Evolutionary conservation across 2,888 invertebrate genomes (phyloP).

Genomic region (Penaeus monodon): DNA sequence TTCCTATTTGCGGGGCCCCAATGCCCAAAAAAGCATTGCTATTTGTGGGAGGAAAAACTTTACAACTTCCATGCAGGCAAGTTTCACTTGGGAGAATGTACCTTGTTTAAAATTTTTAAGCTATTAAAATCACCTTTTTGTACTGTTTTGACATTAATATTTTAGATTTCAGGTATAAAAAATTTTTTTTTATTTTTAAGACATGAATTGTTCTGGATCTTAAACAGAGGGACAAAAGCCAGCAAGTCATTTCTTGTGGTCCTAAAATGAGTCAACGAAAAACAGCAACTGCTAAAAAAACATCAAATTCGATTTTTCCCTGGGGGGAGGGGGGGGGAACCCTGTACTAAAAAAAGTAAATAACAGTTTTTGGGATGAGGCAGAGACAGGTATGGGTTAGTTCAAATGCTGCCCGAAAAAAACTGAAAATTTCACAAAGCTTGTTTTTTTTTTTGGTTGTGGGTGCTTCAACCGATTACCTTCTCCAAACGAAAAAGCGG

Average conservation of each 20-base stretch:
- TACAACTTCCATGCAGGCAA: neutral
- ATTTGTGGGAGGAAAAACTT: neutral
- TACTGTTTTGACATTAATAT: too few species aligned
- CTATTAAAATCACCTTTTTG: too few species aligned
- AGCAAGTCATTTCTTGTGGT: constrained; percentile 16
- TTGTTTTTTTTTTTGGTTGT: constrained; percentile 48
- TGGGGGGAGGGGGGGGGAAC: constrained; percentile 27
- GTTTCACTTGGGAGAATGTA: too few species aligned
- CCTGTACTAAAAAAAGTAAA: constrained; percentile 38
- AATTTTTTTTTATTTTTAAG: too few species aligned
- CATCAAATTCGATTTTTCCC: constrained; percentile 10
- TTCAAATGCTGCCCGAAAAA: constrained; percentile 36
- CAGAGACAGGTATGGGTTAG: constrained; percentile 43
- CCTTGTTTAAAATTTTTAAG: too few species aligned
- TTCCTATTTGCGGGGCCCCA: constrained; percentile 7
- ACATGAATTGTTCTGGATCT: too few species aligned
- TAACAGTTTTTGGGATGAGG: constrained; percentile 27
- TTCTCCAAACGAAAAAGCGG: constrained; percentile 62
- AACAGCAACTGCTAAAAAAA: constrained; percentile 39
- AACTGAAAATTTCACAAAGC: constrained; percentile 61
- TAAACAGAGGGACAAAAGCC: neutral
- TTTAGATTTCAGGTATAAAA: neutral
- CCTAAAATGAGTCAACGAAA: neutral
- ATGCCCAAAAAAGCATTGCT: constrained; percentile 7
- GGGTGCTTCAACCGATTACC: constrained; percentile 60